Conservation (phyloP, 2,113 vertebrate genomes). For the Mesembrinibis cayennensis region DNA sequence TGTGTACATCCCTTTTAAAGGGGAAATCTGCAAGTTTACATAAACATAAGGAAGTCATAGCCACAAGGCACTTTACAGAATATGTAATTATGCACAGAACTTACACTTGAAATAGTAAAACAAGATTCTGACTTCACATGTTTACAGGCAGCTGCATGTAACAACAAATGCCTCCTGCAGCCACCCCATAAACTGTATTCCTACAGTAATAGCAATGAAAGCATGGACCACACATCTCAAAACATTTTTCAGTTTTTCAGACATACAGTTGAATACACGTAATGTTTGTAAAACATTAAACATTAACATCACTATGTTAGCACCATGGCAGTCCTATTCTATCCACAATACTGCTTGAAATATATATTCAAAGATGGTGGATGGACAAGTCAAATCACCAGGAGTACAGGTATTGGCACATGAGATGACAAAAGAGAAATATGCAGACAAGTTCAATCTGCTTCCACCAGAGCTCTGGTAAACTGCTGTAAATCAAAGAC, state of each 20-base stretch:
- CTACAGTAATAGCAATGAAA: not conserved
- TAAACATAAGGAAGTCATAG: not conserved
- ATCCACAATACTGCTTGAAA: not conserved
- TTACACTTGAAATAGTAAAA: not conserved
- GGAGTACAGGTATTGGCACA: not conserved
- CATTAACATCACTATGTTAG: not conserved
- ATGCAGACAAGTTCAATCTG: not conserved
- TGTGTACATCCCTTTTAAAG: not conserved
- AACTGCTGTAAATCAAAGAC: not conserved
- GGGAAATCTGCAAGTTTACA: not conserved
- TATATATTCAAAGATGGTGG: not conserved
- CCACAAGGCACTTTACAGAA: not conserved
- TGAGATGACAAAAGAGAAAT: not conserved
- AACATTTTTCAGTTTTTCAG: not conserved
- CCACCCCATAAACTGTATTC: not conserved
- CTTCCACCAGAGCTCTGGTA: not conserved
- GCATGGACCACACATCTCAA: not conserved
- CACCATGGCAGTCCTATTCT: not conserved
- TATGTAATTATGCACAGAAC: not conserved
- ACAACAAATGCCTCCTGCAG: not conserved
- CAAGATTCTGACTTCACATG: not conserved
- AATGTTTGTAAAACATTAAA: not conserved
- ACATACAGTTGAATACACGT: fast-evolving
- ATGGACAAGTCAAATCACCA: not conserved
- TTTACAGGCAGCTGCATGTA: not conserved